Evolutionary conservation across 2,888 invertebrate genomes (phyloP), one percentile per base, ranked within the genome.

Genomic region (Camponotus fellah): DNA sequence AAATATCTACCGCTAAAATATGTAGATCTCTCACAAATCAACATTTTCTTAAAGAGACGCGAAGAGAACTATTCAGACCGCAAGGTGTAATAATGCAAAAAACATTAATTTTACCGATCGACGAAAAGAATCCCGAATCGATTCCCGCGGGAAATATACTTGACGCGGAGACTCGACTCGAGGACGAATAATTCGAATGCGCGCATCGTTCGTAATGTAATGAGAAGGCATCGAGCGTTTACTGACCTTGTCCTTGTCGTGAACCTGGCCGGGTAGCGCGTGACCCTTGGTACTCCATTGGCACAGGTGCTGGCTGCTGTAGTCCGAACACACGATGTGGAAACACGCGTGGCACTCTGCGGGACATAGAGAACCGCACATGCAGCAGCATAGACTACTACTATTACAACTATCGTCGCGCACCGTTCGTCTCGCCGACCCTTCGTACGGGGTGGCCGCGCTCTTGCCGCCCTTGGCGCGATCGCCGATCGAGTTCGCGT

Each of bases 341-440:
- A 96, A 96, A 95, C 96, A 96, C 92, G 96, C 95, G 94, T 96
- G 96, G 95, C 96, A 96, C 95, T 96, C 96, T 96, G 96, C 93
- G 91, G 96, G 95, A 95, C 96, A 96, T 92, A 96, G 94, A 94
- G 96, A 95, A 93, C 95, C 96, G 94, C 96, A 96, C 95, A 96
- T 96, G 95, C 96, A 96, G 95, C 96, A 96, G 95, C 96, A 96
- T 58, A 88, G 87, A 89, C 86, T 85, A 77, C 82, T 85, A 66
- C 26, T 72, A 62, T 12, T 34, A 62, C 80, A 82, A 58, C 37
- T 68, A 56, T 74, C 74, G 43, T 82, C 64, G 49, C 82, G 77
- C 77, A 43, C 21, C 60, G 65, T 58, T 72, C 62, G 68, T 85
- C 53, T 76, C 72, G 62, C 43, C 49, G 72, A 34, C 80, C 79